Evolutionary conservation across 2,888 invertebrate species (phyloP).

Genomic region (Nomada fucata): DNA sequence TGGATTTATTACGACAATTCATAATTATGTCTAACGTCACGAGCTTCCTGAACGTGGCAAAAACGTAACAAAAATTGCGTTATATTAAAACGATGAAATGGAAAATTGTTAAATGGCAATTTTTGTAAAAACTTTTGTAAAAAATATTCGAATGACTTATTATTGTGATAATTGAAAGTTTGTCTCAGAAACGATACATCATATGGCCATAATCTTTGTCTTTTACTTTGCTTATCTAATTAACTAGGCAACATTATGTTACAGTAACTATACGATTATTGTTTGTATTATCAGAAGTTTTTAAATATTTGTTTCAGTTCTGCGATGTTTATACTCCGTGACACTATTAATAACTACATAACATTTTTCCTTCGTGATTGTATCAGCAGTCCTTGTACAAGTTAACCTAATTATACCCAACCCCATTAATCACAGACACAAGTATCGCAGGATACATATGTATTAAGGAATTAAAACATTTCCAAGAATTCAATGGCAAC

Average conservation of each 20-base stretch:
- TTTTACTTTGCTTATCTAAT: too few species aligned
- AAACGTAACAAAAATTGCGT: too few species aligned
- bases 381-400: constrained; percentile 11
- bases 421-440: constrained; percentile 7
- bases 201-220: background rate
- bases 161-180: background rate
- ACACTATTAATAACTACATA: background rate
- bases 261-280: background rate
- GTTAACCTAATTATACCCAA: background rate
- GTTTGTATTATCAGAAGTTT: background rate
- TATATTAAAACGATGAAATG: too few species aligned
- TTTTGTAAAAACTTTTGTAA: background rate
- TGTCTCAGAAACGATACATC: background rate
- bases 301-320: background rate
- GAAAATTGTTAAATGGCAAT: background rate
- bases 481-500: constrained; percentile 6
- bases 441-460: too few species aligned
- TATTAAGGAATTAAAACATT: background rate
- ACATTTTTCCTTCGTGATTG: background rate
- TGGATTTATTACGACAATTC: too few species aligned
- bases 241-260: too few species aligned
- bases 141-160: background rate
- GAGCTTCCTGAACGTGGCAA: too few species aligned
- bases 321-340: too few species aligned
- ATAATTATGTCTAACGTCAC: too few species aligned